These are phyloP conservation scores for Trisateles emortualis DNA, from an alignment of 2,888 invertebrate species.

Conservation along the genomic window DNA sequence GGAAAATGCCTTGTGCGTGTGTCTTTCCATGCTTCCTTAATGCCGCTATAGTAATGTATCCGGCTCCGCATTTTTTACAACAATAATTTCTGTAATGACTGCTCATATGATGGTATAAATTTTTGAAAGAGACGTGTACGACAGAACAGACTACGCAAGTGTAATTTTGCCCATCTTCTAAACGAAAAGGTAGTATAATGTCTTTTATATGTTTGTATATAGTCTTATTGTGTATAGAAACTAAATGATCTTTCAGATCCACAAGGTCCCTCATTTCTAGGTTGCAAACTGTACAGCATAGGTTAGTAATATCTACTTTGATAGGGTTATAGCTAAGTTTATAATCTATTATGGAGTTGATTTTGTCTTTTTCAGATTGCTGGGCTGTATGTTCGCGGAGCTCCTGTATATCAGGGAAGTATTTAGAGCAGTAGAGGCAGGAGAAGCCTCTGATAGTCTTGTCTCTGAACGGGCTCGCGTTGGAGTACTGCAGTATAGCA, in stretches of 20 bases:
- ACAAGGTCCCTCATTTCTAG: constrained; percentile 70
- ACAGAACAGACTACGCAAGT: constrained; percentile 77
- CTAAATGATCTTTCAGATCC: constrained; percentile 75
- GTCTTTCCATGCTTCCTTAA: constrained; percentile 81
- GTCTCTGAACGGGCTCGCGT: constrained; percentile 81
- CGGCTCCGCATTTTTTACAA: constrained; percentile 79
- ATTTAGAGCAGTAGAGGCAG: constrained; percentile 78
- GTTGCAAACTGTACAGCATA: constrained; percentile 71
- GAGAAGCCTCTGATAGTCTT: constrained; percentile 80
- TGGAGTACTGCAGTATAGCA: constrained; percentile 80
- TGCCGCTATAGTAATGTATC: constrained; percentile 79
- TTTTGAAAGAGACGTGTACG: constrained; percentile 79
- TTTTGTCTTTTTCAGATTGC: constrained; percentile 74
- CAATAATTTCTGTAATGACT: constrained; percentile 81
- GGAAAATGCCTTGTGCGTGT: constrained; percentile 83
- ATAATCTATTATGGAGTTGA: constrained; percentile 80
- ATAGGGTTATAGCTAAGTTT: constrained; percentile 83
- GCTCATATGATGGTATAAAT: constrained; percentile 81
- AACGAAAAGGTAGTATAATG: constrained; percentile 78
- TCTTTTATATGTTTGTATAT: constrained; percentile 79
- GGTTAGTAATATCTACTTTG: constrained; percentile 77
- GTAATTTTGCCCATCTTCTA: constrained; percentile 73
- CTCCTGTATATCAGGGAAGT: constrained; percentile 71
- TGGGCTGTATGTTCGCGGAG: constrained; percentile 73
- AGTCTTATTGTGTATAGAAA: constrained; percentile 67